Evolutionary conservation across 2,113 vertebrate species (phyloP), one percentile per base, ranked within the genome.

Genomic region (Epinephelus moara): DNA sequence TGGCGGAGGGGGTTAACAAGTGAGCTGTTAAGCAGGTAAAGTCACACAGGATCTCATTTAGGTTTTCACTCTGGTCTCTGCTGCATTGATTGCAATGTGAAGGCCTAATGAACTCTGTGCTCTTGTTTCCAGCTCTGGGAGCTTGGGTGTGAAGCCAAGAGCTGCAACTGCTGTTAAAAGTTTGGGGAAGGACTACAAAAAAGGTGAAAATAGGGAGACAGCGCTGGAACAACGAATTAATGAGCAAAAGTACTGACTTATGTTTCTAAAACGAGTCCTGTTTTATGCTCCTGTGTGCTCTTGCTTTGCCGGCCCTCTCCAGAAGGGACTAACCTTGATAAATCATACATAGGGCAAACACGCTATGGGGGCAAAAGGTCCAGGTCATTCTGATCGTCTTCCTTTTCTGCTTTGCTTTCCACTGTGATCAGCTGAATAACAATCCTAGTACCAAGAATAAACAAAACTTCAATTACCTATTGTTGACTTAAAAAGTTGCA

Each of bases 21-120:
- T 81, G 74, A 89, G 86, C 88, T 72, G 86, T 82, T 92, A 82
- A 90, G 89, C 82, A 93, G 92, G 89, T 88, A 74, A 90, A 92
- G 86, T 92, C 92, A 94, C 94, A 90, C 84, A 88, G 91, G 93
- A 94, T 89, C 92, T 93, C 82, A 94, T 95, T 95, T 95, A 91
- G 85, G 90, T 87, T 92, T 92, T 91, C 80, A 71, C 86, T 25
- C 70, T 60, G 78, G 88, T 91, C 85, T 91, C 85, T 53, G 75
- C 85, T 84, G 88, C 91, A 95, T 93, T 95, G 93, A 95, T 94
- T 95, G 91, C 85, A 86, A 63, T 85, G 88, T 88, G 87, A 90
- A 87, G 84, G 89, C 89, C 85, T 94, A 94, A 95, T 93, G 91
- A 95, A 95, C 92, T 93, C 81, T 80, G 86, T 82, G 74, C 76